Evolutionary conservation across 2,797 vertebrate genomes (phyloP).

Genomic region (Poeciliopsis paucimaculata): DNA sequence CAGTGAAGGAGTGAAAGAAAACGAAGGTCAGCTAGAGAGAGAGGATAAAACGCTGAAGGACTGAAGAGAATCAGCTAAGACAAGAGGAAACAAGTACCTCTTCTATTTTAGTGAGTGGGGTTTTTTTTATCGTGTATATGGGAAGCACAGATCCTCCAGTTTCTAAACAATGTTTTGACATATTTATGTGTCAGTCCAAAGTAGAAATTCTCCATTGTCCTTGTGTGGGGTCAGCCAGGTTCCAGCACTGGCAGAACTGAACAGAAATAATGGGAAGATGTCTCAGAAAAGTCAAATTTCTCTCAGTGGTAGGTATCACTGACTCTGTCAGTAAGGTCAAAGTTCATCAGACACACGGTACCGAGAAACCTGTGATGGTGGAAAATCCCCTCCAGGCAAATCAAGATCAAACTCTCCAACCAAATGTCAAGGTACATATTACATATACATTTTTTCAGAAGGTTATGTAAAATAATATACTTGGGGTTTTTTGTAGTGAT

Average conservation of each 20-base stretch:
- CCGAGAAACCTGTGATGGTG: neutral
- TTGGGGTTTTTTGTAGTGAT: neutral
- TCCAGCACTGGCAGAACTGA: neutral
- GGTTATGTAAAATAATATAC: neutral
- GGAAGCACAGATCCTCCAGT: conserved; percentile 15
- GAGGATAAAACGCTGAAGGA: conserved; percentile 27
- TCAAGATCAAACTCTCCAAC: neutral
- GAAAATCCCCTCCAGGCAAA: neutral
- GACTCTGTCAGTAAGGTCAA: neutral
- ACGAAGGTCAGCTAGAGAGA: conserved; percentile 21
- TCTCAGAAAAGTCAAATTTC: neutral
- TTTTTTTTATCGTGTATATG: neutral
- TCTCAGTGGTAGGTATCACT: conserved; percentile 25
- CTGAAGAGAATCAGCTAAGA: conserved; percentile 20
- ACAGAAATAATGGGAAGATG: neutral
- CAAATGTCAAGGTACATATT: neutral
- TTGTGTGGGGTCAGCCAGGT: conserved; percentile 25
- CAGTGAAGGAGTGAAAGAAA: conserved; percentile 22
- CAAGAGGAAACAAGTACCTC: conserved; percentile 12
- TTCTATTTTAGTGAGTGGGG: conserved; percentile 19
- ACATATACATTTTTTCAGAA: neutral
- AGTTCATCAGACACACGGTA: neutral
- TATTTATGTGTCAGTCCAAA: conserved; percentile 29
- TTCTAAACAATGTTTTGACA: conserved; percentile 31
- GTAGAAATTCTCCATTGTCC: conserved; percentile 11